A percentile compares a stretch with the other conserved stretches of the same genome.
Conservation (phyloP, 2,113 vertebrate genomes). For the Amazona vittata region DNA sequence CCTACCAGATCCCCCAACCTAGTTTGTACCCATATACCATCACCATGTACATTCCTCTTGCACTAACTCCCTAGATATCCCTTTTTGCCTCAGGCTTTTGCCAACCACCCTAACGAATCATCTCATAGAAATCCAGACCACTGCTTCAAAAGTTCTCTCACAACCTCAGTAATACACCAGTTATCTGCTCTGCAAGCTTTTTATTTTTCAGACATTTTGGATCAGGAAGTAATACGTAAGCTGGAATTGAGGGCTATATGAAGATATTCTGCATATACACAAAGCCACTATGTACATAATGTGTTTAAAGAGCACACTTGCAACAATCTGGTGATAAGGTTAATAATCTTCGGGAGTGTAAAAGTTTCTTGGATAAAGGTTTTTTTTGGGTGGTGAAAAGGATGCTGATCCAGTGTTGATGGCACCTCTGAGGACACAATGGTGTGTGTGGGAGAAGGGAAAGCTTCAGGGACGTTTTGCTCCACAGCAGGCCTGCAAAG, state of each 20-base stretch:
- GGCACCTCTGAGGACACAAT: fast-evolving
- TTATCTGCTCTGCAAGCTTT: neutral
- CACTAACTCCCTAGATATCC: neutral
- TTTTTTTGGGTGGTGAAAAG: neutral
- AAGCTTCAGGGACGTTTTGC: fast-evolving
- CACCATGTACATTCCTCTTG: neutral
- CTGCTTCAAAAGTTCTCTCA: neutral
- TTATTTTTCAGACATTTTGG: neutral
- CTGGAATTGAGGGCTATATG: neutral
- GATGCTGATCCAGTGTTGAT: too few relatives aligned
- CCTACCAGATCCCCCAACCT: neutral
- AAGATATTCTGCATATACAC: neutral
- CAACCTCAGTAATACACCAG: neutral
- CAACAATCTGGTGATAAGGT: neutral
- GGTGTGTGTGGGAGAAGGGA: fast-evolving
- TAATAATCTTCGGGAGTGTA: neutral
- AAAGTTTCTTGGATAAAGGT: neutral
- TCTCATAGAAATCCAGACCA: neutral
- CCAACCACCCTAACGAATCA: neutral
- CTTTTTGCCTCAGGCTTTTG: neutral
- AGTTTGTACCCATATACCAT: neutral
- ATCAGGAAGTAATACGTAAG: neutral
- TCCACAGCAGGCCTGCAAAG: fast-evolving
- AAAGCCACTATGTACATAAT: neutral
- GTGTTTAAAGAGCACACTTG: neutral